These are phyloP conservation scores for Cyphomyrus plagiostoma DNA, from an alignment of 2,113 vertebrate genomes.

Conservation along the genomic window DNA sequence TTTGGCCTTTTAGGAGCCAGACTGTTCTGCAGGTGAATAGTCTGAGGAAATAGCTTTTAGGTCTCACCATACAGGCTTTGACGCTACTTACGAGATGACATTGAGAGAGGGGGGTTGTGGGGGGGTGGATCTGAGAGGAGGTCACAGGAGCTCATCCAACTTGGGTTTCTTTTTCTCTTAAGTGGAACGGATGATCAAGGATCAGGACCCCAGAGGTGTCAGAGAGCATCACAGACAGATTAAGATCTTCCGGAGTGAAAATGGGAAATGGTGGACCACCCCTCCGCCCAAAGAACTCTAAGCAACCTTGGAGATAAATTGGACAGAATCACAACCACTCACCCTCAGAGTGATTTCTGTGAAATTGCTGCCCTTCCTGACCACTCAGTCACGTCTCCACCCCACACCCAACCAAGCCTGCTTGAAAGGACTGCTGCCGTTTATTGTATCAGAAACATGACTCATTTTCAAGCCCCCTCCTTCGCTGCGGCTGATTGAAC, in stretches of 20 bases:
- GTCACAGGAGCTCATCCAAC: constrained; percentile 24
- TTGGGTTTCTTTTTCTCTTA: constrained; percentile 34
- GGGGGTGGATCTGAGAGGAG: not conserved
- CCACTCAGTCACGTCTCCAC: not conserved
- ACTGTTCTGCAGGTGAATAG: not conserved
- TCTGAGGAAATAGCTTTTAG: not conserved
- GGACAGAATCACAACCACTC: constrained; percentile 22
- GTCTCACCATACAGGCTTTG: not conserved
- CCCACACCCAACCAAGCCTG: not conserved
- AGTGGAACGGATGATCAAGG: constrained; percentile 26
- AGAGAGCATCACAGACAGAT: constrained; percentile 28
- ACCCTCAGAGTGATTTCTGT: constrained; percentile 20
- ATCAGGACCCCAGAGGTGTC: constrained; percentile 27
- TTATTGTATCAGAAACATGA: not conserved
- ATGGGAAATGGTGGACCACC: constrained; percentile 26
- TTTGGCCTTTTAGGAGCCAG: not conserved
- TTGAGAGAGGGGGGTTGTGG: not conserved
- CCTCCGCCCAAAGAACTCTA: not conserved
- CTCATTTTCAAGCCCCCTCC: not conserved
- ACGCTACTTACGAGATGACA: not conserved
- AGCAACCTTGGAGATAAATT: constrained; percentile 26
- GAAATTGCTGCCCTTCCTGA: constrained; percentile 18
- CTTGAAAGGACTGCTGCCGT: not conserved
- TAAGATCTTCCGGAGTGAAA: constrained; percentile 26
- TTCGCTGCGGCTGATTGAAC: not conserved